These are phyloP conservation scores for Drosophila prolongata DNA, from an alignment of 2,888 invertebrate genomes.

Conservation along the genomic window DNA sequence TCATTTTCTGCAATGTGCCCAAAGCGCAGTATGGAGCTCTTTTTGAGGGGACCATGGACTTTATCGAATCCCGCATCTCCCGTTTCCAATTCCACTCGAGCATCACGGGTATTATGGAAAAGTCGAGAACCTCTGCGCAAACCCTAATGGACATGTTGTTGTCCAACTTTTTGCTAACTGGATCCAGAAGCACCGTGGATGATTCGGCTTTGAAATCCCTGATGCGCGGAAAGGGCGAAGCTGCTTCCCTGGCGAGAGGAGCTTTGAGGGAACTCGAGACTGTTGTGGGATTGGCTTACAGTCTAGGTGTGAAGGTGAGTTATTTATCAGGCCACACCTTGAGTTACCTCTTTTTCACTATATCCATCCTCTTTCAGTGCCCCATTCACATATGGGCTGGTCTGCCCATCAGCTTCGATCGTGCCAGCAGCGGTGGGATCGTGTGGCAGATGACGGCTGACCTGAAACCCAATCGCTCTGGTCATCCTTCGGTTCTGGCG, in stretches of 20 bases:
- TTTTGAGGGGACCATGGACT: slow-evolving; percentile 81
- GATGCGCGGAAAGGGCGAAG: slow-evolving; percentile 89
- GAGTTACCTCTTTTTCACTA: background rate
- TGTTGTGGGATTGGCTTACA: slow-evolving; percentile 89
- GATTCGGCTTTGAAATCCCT: slow-evolving; percentile 85
- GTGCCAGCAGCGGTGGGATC: slow-evolving; percentile 86
- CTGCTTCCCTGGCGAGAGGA: slow-evolving; percentile 88
- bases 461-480: slow-evolving; percentile 81
- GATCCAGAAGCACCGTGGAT: slow-evolving; percentile 78
- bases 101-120: slow-evolving; percentile 88
- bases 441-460: slow-evolving; percentile 86
- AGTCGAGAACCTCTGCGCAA: slow-evolving; percentile 82
- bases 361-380: slow-evolving; percentile 85
- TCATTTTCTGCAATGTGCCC: slow-evolving; percentile 92
- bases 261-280: slow-evolving; percentile 91
- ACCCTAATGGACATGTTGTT: slow-evolving; percentile 81
- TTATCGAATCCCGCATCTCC: slow-evolving; percentile 86
- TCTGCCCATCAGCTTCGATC: slow-evolving; percentile 85
- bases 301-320: slow-evolving; percentile 90
- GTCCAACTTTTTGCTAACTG: slow-evolving; percentile 80
- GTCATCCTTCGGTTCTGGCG: slow-evolving; percentile 90
- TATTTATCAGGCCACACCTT: background rate
- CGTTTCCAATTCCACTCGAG: slow-evolving; percentile 90
- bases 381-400: slow-evolving; percentile 85
- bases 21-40: slow-evolving; percentile 86